Base-by-base conservation (phyloP, 2,888 invertebrate genomes). In the Parasteatoda lunata region DNA sequence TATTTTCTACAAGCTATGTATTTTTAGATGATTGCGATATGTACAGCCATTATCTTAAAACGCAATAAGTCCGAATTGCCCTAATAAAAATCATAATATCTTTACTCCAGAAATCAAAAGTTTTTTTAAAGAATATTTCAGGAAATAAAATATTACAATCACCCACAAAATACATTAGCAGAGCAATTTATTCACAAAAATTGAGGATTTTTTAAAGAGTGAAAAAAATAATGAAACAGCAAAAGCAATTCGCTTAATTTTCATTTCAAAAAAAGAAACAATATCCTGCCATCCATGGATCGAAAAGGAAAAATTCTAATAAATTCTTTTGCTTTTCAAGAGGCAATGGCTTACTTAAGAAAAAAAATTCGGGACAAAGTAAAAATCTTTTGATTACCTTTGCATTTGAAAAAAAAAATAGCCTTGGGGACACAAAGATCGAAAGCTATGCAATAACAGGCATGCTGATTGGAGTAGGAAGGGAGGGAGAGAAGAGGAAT, bases 361-460 rank as follows among this genome's bases (percentile, higher is more conserved):
- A 70, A 80, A 84, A 84, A 72, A 77, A 84, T 66, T 77, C 66
- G 8, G 47, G 64, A 82, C 77, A 84, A 77, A 72, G 77, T 76
- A 82, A 82, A 52, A 75, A 68, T 72, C 66, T 84, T 84, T 72
- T 84, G 84, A 84, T 84, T 84, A 77, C 72, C 54, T 77, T 59
- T 11, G 15, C 64, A 72, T 54, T 48, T n/a, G 66, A 47, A 30
- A 47, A 70, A 15, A 48, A 15, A 69, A 9, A 69, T 7, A 11
- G 13, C 13, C 59, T 48, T 54, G 59, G 52, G 49, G 72, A 52
- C 66, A 72, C 15, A 83, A 71, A 65, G 72, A 84, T 84, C 66
- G 66, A 84, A 59, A 52, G 68, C 52, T 71, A 45, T 66, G 71
- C 77, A 84, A 77, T 84, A 77, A 84, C 77, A 77, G 47, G n/a